Evolutionary conservation across 2,113 vertebrate genomes (phyloP), one percentile per base, ranked within the genome.

Genomic region (Nothobranchius kuhntae): DNA sequence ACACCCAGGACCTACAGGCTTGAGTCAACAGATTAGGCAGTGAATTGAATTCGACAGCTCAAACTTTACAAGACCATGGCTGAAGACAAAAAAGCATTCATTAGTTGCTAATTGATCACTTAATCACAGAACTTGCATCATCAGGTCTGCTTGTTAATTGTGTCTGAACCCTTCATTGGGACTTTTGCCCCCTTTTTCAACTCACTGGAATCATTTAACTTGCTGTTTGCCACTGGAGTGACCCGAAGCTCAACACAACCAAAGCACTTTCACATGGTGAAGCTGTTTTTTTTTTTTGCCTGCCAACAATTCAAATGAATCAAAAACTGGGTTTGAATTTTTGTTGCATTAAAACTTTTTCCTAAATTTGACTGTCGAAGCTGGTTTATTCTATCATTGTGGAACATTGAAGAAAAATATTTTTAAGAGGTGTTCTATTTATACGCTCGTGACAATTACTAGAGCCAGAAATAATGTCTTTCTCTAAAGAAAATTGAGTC

Each of bases 1-100:
- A 89, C 84, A 81, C 73, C 70, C 65, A 15, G 60, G 83, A 86
- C 86, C 54, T 71, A 77, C 78, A 79, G 78, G 80, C 73, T 80
- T 57, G 67, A 75, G 77, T 80, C 68, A 75, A 68, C 64, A 60
- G 61, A 58, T 53, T 67, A 59, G 68, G 48, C 38, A 42, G 48
- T 17, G 12, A 74, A 72, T 75, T 68, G 65, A 77, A 71, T 68
- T 58, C 77, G 79, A 81, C 77, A 78, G 60, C 52, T n/a, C 36
- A 54, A 77, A 82, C 51, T 52, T 74, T 65, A 59, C 26, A 17
- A 11, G 9, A 30, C 48, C 35, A 26, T 51, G 1, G 50, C 47
- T 51, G 35, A 48, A 54, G 30, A 62, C 60, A 30, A 4, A 46
- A 17, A 13, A 38, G 26, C 57, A 52, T 12, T 50, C 12, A 68